Base-by-base conservation (phyloP, 2,113 vertebrate genomes). In the Chrysochloris asiatica region DNA sequence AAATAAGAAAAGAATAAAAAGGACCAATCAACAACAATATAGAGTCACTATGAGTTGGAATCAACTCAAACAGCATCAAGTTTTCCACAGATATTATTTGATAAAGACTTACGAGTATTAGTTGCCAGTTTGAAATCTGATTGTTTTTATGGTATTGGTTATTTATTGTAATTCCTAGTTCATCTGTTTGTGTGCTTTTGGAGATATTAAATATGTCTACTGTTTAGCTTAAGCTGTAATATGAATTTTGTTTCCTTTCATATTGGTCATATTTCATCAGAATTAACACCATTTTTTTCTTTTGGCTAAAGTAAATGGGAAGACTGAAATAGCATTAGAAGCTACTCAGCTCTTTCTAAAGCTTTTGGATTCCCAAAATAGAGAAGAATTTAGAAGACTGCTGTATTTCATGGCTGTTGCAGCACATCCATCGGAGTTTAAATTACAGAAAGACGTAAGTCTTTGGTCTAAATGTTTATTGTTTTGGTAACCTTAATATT, bases 321-420 rank as follows among this genome's bases (percentile, higher is more conserved):
- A 99, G 97, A 98, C 95, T 54, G 99, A 98, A 48, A 98, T 98
- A 90, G 99, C 99, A 54, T 92, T 99, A 91, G 99, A 99, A 97
- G 98, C 98, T 36, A 92, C 99, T 93, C 99, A 99, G 88, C 98
- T 99, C 61, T 99, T 99, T 95, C 93, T 99, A 93, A 99, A 99
- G 95, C 98, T 99, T 94, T 97, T 99, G 88, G 98, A 99, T 96
- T 98, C 98, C 61, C 98, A 98, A 92, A 98, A 97, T 85, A 98
- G 98, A 95, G 99, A 99, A 97, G 99, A 99, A 95, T 99, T 99
- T 9, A 98, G 99, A 67, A 98, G 99, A 30, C 97, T 99, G 0
- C 97, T 99, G 30, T 98, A 98, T 93, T 99, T 99, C 96, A 99
- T 99, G 99, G 98, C 99, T 48, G 93, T 98, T 24, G 99, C 99